Conservation (phyloP, 1,140 invertebrate species). For the Danaus melanippus region DNA sequence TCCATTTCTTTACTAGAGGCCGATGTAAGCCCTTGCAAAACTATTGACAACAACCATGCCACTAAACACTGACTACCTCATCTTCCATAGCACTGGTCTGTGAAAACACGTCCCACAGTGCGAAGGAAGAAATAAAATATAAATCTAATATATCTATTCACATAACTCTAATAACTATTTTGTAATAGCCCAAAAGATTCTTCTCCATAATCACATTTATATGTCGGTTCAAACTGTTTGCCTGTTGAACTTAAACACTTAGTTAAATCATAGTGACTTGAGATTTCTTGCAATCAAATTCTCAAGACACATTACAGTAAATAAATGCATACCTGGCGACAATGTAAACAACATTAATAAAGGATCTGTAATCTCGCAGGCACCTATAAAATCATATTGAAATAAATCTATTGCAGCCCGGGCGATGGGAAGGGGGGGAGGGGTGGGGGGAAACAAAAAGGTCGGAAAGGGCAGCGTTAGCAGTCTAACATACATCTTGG, state of each 20-base stretch:
- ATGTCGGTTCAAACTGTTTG: background rate
- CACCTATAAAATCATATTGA: slow-evolving; percentile 69
- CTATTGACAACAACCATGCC: slow-evolving; percentile 61
- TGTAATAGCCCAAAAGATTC: slow-evolving; percentile 3
- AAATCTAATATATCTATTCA: slow-evolving; percentile 14
- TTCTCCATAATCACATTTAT: slow-evolving; percentile 1
- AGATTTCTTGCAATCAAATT: too few relatives aligned
- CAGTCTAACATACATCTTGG: slow-evolving; percentile 70
- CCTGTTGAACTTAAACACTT: slow-evolving; percentile 5
- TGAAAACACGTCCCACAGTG: background rate
- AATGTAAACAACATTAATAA: slow-evolving; percentile 72
- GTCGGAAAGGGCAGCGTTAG: slow-evolving; percentile 60
- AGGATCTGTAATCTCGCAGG: slow-evolving; percentile 64
- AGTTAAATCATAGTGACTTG: background rate
- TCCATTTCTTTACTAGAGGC: slow-evolving; percentile 10
- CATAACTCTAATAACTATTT: slow-evolving; percentile 11
- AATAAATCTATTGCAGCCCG: slow-evolving; percentile 61
- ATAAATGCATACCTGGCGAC: slow-evolving; percentile 69
- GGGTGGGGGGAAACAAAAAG: slow-evolving; percentile 52
- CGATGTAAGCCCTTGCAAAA: slow-evolving; percentile 34
- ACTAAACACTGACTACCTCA: slow-evolving; percentile 45
- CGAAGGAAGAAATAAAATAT: slow-evolving; percentile 12
- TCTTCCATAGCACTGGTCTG: slow-evolving; percentile 23
- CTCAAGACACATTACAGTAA: background rate
- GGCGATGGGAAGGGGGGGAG: slow-evolving; percentile 26